phyloP scores from a whole-genome alignment of 2,797 vertebrate species.

The Phyllotis vaccarum region DNA sequence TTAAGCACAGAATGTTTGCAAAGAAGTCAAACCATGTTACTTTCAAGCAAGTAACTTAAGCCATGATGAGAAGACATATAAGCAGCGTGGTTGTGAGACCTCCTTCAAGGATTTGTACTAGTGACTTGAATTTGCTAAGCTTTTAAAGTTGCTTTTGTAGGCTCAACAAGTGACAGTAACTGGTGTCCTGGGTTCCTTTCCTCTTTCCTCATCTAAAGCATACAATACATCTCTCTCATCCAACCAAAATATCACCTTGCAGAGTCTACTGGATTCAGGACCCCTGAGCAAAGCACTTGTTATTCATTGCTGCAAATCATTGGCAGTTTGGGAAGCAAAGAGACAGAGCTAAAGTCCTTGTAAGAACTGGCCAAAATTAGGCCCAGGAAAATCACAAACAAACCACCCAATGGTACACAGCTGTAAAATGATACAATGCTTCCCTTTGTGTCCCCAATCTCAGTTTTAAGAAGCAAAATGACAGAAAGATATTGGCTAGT shows the following conservation, averaged over 20 bases:
- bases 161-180: background rate
- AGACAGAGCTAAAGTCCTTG: background rate
- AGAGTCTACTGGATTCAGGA: background rate
- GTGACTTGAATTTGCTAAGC: background rate
- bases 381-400: conserved; percentile 25
- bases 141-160: conserved; percentile 2
- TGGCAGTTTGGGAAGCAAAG: background rate
- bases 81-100: background rate
- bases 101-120: background rate
- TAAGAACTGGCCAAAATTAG: background rate
- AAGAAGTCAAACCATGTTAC: background rate
- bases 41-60: background rate
- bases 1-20: background rate
- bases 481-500: background rate
- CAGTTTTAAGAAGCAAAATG: background rate
- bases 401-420: background rate
- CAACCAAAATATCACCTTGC: conserved; percentile 14
- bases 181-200: background rate
- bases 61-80: background rate
- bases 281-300: background rate
- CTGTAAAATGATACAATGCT: background rate
- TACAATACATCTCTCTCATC: background rate
- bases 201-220: background rate
- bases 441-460: background rate
- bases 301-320: background rate